phyloP scores from a whole-genome alignment of 2,113 vertebrate species.

The Acinonyx jubatus region DNA sequence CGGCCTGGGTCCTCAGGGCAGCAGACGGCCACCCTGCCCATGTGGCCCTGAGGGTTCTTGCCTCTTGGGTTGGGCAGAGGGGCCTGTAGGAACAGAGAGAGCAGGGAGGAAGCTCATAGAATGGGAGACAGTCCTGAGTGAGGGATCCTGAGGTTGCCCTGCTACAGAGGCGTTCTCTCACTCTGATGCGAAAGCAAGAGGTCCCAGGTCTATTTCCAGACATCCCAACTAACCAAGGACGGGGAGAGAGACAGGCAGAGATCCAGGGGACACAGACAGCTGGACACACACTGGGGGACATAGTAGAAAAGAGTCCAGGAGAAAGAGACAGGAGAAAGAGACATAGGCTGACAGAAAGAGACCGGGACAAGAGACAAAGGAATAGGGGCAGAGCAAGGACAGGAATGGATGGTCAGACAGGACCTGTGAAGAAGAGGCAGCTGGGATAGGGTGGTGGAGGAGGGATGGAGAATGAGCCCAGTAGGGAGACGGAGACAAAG shows the following conservation, averaged over 20 bases:
- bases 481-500: no score
- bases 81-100: not conserved
- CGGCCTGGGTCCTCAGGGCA: conserved; percentile 83
- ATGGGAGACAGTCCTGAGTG: not conserved
- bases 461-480: not conserved
- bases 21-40: conserved; percentile 65
- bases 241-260: not conserved
- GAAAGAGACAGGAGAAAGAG: not conserved
- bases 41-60: conserved; percentile 52
- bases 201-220: not conserved
- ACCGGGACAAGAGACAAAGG: not conserved
- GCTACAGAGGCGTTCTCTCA: not conserved
- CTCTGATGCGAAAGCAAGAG: not conserved
- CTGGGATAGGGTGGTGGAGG: not conserved
- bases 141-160: not conserved
- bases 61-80: conserved; percentile 40
- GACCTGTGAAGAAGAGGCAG: not conserved
- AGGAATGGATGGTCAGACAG: not conserved
- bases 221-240: not conserved
- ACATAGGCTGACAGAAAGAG: not conserved
- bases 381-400: not conserved
- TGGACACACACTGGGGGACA: not conserved
- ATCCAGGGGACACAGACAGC: not conserved
- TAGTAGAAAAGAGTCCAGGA: not conserved
- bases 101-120: not conserved